Evolutionary conservation across 2,797 vertebrate genomes (phyloP).

Genomic region (Zalophus californianus): DNA sequence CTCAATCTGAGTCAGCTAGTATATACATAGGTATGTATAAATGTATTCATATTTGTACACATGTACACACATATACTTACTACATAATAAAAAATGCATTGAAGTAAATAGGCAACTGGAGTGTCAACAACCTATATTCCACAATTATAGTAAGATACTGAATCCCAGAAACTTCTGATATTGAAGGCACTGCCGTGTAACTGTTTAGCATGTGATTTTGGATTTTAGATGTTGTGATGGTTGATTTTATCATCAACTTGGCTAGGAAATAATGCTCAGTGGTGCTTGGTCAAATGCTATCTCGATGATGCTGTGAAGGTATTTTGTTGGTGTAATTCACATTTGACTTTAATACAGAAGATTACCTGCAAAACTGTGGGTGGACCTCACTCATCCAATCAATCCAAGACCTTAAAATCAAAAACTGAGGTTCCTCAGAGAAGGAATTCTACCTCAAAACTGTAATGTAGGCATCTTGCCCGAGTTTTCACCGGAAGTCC

Average conservation of each 20-base stretch:
- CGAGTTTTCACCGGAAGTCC: background rate
- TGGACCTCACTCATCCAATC: background rate
- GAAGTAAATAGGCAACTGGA: background rate
- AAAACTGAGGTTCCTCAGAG: background rate
- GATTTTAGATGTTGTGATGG: background rate
- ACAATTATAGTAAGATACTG: background rate
- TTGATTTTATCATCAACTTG: background rate
- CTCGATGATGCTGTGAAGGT: background rate
- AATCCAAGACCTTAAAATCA: background rate
- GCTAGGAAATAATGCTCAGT: background rate
- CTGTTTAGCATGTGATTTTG: background rate
- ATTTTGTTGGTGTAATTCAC: background rate
- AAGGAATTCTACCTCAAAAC: background rate
- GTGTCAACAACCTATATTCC: background rate
- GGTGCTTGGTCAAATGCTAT: background rate
- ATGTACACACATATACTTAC: background rate
- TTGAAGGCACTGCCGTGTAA: background rate
- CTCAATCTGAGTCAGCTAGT: background rate
- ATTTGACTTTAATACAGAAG: background rate
- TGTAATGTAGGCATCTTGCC: background rate
- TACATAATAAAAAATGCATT: background rate
- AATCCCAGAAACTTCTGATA: background rate
- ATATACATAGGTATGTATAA: background rate
- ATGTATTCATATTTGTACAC: background rate
- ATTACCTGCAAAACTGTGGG: background rate